A percentile compares a stretch with the other conserved stretches of the same genome.
phyloP scores from a whole-genome alignment of 1,140 invertebrate species.

The Spodoptera litura region DNA sequence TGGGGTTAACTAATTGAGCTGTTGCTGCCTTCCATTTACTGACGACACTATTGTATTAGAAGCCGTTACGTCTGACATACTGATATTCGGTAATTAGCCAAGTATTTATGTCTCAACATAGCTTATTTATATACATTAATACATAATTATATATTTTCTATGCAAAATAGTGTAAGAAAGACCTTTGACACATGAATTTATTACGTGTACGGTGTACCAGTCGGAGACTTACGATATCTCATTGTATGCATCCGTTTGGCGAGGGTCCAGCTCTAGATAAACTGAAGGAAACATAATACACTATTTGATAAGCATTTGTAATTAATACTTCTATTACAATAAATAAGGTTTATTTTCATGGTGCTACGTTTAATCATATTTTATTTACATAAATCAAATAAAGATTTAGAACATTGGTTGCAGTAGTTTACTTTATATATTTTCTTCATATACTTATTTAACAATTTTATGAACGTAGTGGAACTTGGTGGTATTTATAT shows the following conservation, averaged over 20 bases:
- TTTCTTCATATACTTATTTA: too few relatives aligned
- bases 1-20: constrained; percentile 16
- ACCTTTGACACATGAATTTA: constrained; percentile 26
- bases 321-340: neutral
- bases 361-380: too few relatives aligned
- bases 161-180: neutral
- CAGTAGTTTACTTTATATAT: too few relatives aligned
- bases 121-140: neutral
- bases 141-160: neutral
- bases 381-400: too few relatives aligned
- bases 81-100: constrained; percentile 10
- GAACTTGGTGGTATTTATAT: too few relatives aligned
- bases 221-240: constrained; percentile 9
- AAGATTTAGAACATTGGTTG: too few relatives aligned
- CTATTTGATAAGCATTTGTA: neutral
- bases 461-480: too few relatives aligned
- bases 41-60: neutral
- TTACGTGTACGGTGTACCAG: neutral
- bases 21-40: neutral
- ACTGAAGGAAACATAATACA: neutral
- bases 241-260: constrained; percentile 28
- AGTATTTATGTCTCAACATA: constrained; percentile 9
- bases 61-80: neutral
- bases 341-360: too few relatives aligned
- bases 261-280: constrained; percentile 24